Base-by-base conservation (phyloP, 1,140 invertebrate genomes). In the Diabrotica virgifera region DNA sequence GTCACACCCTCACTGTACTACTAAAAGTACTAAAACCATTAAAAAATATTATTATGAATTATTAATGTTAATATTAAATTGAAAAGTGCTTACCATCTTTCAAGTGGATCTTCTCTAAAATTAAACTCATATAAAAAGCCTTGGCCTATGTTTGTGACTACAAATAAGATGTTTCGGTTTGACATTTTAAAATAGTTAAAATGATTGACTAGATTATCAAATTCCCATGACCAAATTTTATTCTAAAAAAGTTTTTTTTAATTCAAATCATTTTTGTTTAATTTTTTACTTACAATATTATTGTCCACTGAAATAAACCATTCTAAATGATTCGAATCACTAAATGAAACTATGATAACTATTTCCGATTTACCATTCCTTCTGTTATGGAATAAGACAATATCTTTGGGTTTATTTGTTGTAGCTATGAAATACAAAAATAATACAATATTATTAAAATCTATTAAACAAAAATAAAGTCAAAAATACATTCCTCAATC, bases 111-210 rank as follows among this genome's bases (percentile, higher is more conserved):
- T 46, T 12, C 50, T 6, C 62, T 62, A 7, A 67, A 12, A 50
- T 65, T 52, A 55, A 72, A 67, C 37, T 67, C 60, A 50, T 72
- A 72, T 2, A 72, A 54, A 65, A 67, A 63, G 10, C 46, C 65
- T 7, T 57, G 35, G 10, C 14, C 59, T 13, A 50, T n/a, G 7
- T 70, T 14, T 7, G 50, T 66, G 36, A 68, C 57, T 36, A 70
- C 52, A 36, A 72, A 54, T 13, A 72, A 46, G 8, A 66, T 52
- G 12, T 64, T 52, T 6, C 56, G 54, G 7, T 62, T 52, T 6
- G 64, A 40, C 11, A 68, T 55, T 65, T 66, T 52, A 9, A 72
- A 70, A 9, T 63, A 14, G 36, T 72, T 70, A 10, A 72, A 65
- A 51, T 72, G 66, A 36, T 46, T 9, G 8, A 65, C 52, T 11